Evolutionary conservation across 2,797 vertebrate genomes (phyloP), one percentile per base, ranked within the genome.

Genomic region (Heliangelus exortis): DNA sequence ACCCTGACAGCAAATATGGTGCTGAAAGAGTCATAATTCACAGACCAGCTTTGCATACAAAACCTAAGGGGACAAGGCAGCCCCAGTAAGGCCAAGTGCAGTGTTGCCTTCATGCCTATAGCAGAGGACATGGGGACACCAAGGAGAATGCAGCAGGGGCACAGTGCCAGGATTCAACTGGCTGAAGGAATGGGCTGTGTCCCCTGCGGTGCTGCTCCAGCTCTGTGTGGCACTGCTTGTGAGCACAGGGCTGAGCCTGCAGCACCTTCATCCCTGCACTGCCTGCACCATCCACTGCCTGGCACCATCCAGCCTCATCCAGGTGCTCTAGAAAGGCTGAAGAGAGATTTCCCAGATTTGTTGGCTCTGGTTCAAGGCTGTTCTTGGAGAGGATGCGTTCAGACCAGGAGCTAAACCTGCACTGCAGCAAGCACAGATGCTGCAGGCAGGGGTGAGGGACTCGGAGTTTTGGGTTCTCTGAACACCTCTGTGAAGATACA

Each of bases 141-240:
- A 48, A 10, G 18, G 45, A 34, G 43, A 73, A 54, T 3, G 2
- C 1, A 3, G 45, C 0, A 1, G 11, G 28, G 57, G 26, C 3
- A 3, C 1, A 2, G 47, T 39, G 53, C 48, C 22, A 47, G 20
- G 45, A 31, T 3, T 11, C 55, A 84, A 58, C 68, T 14, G 0
- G 33, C 19, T 28, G 51, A 29, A 26, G 61, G 31, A 10, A 74
- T 1, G 4, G 12, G 18, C 21, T 6, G 21, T 22, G 41, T 84
- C 15, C 29, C 39, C 31, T 3, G 14, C n/a, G 25, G 29, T 15
- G 15, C 51, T 47, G 26, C 22, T 31, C 45, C 4, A 12, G 45
- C 34, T 71, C 48, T 23, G 25, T 9, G 2, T n/a, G 63, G 31
- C 48, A n/a, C 10, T 2, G 1, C 2, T 19, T 2, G 33, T 7